Percentiles rank a stretch among this genome's conserved stretches.
phyloP scores from a whole-genome alignment of 2,113 vertebrate genomes.

The Arenaria interpres region DNA sequence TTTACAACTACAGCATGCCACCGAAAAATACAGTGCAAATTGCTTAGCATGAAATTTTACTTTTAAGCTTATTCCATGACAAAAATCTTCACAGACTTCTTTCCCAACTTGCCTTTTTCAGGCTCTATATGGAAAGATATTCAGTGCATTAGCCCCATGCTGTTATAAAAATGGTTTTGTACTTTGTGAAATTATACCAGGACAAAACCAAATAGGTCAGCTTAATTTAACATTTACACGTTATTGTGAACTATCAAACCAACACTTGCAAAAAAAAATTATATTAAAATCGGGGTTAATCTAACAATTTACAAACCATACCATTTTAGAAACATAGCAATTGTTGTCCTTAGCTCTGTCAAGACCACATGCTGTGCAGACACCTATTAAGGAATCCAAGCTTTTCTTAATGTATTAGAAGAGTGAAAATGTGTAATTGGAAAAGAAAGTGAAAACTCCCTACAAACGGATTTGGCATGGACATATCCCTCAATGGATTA shows the following conservation, averaged over 20 bases:
- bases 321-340: constrained; percentile 78
- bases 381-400: constrained; percentile 82
- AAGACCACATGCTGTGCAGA: constrained; percentile 68
- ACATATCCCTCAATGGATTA: constrained; percentile 11
- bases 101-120: constrained; percentile 66
- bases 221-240: constrained; percentile 64
- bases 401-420: constrained; percentile 77
- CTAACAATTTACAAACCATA: constrained; percentile 87
- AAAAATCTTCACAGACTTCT: constrained; percentile 9
- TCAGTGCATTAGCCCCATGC: constrained; percentile 57
- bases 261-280: constrained; percentile 57
- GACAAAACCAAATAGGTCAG: constrained; percentile 65
- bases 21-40: constrained; percentile 7
- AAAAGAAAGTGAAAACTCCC: constrained; percentile 78
- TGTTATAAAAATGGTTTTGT: constrained; percentile 68
- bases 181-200: constrained; percentile 79
- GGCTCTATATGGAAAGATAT: constrained; percentile 62
- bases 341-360: constrained; percentile 68
- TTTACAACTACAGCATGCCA: background rate
- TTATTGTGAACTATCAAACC: constrained; percentile 51
- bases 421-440: constrained; percentile 85
- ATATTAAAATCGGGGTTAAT: constrained; percentile 86
- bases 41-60: constrained; percentile 51
- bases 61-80: constrained; percentile 36
- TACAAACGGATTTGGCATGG: constrained; percentile 45